phyloP scores from a whole-genome alignment of 2,797 vertebrate genomes.

The Pterois miles region DNA sequence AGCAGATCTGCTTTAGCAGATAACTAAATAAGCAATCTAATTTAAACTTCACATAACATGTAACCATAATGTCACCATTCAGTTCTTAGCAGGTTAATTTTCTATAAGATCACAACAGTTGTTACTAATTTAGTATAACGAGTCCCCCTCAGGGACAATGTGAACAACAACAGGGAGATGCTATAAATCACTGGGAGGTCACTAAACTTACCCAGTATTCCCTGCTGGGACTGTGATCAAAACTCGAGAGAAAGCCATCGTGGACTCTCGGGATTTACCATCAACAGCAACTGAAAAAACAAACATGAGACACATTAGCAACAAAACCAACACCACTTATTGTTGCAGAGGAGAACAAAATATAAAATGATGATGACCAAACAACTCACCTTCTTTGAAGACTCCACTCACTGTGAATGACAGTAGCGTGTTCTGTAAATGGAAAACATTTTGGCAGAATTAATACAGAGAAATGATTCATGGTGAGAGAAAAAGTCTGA shows the following conservation, averaged over 20 bases:
- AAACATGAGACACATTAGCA: not conserved
- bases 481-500: not conserved
- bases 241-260: slow-evolving; percentile 90
- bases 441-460: not conserved
- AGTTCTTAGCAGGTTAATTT: not conserved
- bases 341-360: not conserved
- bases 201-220: slow-evolving; percentile 84
- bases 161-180: slow-evolving; percentile 1
- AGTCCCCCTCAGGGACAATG: not conserved
- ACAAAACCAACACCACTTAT: not conserved
- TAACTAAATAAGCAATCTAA: not conserved
- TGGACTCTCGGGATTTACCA: slow-evolving; percentile 85
- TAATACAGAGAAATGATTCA: slow-evolving; percentile 10
- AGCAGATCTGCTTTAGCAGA: not conserved
- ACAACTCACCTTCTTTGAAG: slow-evolving; percentile 90
- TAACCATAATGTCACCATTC: not conserved
- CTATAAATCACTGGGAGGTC: slow-evolving; percentile 3
- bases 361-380: not conserved
- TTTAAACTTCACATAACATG: not conserved
- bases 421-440: slow-evolving; percentile 87
- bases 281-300: slow-evolving; percentile 82
- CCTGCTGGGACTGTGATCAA: slow-evolving; percentile 91
- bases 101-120: not conserved
- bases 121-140: not conserved
- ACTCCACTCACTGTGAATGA: slow-evolving; percentile 91